Evolutionary conservation across 2,888 invertebrate species (phyloP).

Genomic region (Agrochola litura): DNA sequence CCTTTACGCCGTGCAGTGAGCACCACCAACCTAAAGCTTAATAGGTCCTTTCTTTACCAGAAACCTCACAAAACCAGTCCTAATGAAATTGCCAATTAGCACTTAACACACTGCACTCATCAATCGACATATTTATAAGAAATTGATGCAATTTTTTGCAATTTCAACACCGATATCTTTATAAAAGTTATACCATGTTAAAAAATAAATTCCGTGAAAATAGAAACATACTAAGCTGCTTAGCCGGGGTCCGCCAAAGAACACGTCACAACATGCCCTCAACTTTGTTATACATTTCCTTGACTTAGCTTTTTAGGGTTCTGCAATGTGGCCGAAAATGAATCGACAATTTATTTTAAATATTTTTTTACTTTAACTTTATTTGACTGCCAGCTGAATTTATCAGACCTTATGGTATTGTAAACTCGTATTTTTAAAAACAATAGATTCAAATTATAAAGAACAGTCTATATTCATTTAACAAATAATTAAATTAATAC

Average conservation of each 20-base stretch:
- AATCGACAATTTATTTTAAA: not conserved
- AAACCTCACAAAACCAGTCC: not conserved
- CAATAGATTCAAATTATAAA: too few species aligned
- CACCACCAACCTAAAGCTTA: not conserved
- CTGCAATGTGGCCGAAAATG: constrained; percentile 23
- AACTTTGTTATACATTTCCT: constrained; percentile 75
- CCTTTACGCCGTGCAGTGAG: too few species aligned
- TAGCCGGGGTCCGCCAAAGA: constrained; percentile 63
- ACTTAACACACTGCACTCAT: not conserved
- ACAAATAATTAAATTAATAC: not conserved
- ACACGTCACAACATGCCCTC: constrained; percentile 75
- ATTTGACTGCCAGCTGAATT: not conserved
- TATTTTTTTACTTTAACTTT: not conserved
- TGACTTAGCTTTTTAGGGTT: constrained; percentile 70
- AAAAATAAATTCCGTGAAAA: constrained; percentile 45
- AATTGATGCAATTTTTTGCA: not conserved
- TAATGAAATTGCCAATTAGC: not conserved
- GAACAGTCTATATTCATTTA: not conserved
- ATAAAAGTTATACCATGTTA: constrained; percentile 25
- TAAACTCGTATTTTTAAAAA: not conserved
- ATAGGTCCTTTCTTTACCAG: not conserved
- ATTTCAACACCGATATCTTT: constrained; percentile 5
- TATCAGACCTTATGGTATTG: not conserved
- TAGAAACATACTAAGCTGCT: constrained; percentile 54
- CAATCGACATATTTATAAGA: not conserved